These are phyloP conservation scores for Charaxes varanes DNA, from an alignment of 1,140 invertebrate genomes.

Conservation along the genomic window DNA sequence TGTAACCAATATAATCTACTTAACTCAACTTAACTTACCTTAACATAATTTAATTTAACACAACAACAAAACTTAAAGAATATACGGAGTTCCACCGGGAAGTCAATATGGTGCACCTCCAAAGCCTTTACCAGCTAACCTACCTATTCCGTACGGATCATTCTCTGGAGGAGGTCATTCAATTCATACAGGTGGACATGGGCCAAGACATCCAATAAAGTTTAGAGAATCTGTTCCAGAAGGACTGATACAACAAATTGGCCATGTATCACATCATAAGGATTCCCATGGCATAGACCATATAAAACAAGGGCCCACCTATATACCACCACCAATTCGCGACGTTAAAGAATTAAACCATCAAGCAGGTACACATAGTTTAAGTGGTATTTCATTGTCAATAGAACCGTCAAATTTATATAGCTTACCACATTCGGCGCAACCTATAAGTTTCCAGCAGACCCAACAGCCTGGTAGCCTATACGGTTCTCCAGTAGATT, in stretches of 20 bases:
- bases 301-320: constrained; percentile 68
- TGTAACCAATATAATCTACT: too few relatives aligned
- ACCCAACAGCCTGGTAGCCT: constrained; percentile 37
- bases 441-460: constrained; percentile 53
- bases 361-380: constrained; percentile 33
- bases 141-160: constrained; percentile 62
- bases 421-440: constrained; percentile 63
- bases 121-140: constrained; percentile 53
- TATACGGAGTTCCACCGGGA: constrained; percentile 74
- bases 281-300: constrained; percentile 64
- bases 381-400: constrained; percentile 43
- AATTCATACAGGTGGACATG: constrained; percentile 54
- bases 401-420: constrained; percentile 69
- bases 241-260: constrained; percentile 79
- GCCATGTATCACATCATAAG: constrained; percentile 74
- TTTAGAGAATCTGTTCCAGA: constrained; percentile 82
- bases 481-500: constrained; percentile 69
- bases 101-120: constrained; percentile 75
- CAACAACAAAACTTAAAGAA: too few relatives aligned
- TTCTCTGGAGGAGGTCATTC: constrained; percentile 62
- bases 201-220: constrained; percentile 77
- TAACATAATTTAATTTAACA: too few relatives aligned
- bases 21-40: too few relatives aligned
- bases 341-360: constrained; percentile 63
- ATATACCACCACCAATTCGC: constrained; percentile 78